These are phyloP conservation scores for Zalophus californianus DNA, from an alignment of 2,797 vertebrate species.

Conservation along the genomic window DNA sequence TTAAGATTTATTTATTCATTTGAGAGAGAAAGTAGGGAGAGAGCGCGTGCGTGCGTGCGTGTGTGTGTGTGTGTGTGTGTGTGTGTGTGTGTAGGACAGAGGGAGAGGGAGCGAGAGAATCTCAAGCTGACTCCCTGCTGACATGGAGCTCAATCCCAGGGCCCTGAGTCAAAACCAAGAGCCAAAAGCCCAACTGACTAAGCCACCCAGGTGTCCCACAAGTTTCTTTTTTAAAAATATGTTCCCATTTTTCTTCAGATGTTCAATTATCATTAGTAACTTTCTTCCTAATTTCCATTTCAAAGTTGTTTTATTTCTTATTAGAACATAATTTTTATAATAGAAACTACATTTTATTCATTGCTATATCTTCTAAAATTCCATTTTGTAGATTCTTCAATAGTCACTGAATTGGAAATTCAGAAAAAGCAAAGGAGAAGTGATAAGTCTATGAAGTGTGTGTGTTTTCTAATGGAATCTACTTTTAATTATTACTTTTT, in stretches of 20 bases:
- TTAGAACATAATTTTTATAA: background rate
- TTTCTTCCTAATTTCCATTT: conserved; percentile 21
- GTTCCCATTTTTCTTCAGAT: background rate
- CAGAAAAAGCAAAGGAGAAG: background rate
- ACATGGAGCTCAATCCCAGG: background rate
- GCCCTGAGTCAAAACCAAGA: background rate
- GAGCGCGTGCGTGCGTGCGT: background rate
- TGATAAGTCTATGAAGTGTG: background rate
- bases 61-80: too few relatives aligned
- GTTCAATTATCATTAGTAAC: background rate
- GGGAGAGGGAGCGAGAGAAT: background rate
- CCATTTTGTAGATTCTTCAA: background rate
- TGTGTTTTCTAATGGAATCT: background rate
- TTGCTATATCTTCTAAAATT: background rate
- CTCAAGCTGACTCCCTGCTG: background rate
- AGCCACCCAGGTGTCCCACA: background rate
- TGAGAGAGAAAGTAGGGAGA: background rate
- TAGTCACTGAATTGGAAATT: background rate
- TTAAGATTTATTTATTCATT: background rate
- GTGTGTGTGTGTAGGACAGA: too few relatives aligned
- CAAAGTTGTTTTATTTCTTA: background rate
- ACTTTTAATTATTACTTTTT: background rate
- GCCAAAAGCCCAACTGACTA: too few relatives aligned
- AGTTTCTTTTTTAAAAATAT: background rate
- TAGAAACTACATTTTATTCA: background rate